Evolutionary conservation across 2,113 vertebrate species (phyloP).

Genomic region (Oreochromis spilurus): DNA sequence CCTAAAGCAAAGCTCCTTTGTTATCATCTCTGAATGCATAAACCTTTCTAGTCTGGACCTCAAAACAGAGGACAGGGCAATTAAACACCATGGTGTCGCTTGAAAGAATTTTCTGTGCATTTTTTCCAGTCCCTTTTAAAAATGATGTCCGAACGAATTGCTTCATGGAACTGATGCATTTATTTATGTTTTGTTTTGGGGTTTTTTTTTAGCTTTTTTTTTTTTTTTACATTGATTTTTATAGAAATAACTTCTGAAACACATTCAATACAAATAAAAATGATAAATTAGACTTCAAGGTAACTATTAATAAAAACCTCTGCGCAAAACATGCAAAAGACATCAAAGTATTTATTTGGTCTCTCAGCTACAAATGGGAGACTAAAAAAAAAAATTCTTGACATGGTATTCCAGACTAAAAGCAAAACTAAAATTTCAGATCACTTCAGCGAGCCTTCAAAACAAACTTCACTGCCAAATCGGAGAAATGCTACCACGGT

Average conservation of each 20-base stretch:
- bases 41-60: constrained; percentile 55
- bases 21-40: constrained; percentile 53
- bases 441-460: constrained; percentile 56
- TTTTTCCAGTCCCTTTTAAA: not conserved
- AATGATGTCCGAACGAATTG: not conserved
- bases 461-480: constrained; percentile 57
- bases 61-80: constrained; percentile 52
- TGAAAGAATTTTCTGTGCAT: not conserved
- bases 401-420: constrained; percentile 39
- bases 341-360: constrained; percentile 41
- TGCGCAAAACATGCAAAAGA: constrained; percentile 17
- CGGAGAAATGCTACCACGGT: constrained; percentile 31
- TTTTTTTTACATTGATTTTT: not conserved
- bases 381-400: constrained; percentile 15
- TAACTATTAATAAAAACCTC: constrained; percentile 7
- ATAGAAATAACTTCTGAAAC: not conserved
- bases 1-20: constrained; percentile 63
- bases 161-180: not conserved
- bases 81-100: constrained; percentile 17
- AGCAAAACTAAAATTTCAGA: constrained; percentile 48
- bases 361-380: constrained; percentile 34
- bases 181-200: not conserved
- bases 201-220: not conserved
- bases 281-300: not conserved
- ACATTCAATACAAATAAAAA: not conserved